Evolutionary conservation across 2,888 invertebrate genomes (phyloP).

Genomic region (Cerastoderma edule): DNA sequence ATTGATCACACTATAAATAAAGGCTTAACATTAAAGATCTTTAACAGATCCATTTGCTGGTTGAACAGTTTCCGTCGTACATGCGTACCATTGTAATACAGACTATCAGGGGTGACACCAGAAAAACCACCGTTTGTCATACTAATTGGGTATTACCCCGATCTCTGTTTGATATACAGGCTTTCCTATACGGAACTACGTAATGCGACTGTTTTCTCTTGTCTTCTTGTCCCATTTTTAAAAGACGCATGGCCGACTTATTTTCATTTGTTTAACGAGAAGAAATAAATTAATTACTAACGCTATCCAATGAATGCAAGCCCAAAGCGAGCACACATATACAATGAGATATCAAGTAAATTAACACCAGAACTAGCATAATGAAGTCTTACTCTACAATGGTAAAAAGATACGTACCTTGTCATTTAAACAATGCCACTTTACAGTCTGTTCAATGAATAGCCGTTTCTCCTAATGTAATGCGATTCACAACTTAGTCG

Average conservation of each 20-base stretch:
- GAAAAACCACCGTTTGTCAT: no score
- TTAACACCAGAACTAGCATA: neutral
- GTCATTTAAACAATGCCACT: slow-evolving; percentile 12
- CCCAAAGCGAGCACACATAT: neutral
- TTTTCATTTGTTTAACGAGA: neutral
- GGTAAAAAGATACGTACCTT: slow-evolving; percentile 10
- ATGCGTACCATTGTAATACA: neutral
- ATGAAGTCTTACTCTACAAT: neutral
- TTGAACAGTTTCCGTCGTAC: neutral
- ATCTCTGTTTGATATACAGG: no score
- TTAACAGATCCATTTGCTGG: neutral
- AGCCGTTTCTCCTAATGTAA: neutral
- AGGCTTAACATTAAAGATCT: no score
- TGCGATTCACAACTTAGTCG: neutral
- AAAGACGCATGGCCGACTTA: no score
- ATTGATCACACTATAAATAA: no score
- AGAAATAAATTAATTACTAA: neutral
- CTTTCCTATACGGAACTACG: no score
- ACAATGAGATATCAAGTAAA: neutral
- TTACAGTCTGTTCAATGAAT: slow-evolving; percentile 1
- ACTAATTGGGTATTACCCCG: no score
- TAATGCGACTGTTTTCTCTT: no score
- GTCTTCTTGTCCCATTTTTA: no score
- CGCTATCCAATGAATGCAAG: slow-evolving; percentile 4
- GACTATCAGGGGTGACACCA: no score